Base-by-base conservation (phyloP, 2,797 vertebrate genomes). In the Protosalanx chinensis region DNA sequence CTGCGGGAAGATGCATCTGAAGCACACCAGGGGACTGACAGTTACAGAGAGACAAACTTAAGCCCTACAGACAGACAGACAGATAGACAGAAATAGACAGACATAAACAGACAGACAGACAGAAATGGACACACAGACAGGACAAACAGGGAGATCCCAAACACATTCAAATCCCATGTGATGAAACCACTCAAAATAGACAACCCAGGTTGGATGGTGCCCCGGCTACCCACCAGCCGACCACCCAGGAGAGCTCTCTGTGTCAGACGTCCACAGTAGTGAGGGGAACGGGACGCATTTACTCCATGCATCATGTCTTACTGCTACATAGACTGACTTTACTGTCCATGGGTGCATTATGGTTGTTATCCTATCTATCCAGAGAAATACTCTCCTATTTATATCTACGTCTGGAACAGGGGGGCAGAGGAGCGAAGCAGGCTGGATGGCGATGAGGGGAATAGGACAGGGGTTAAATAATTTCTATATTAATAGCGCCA, bases 401-500 rank as follows among this genome's bases (percentile, higher is more conserved):
- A 79, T 85, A 87, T 82, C 78, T 23, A 69, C 58, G 69, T 84
- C 79, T 86, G 75, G 74, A 74, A 80, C 76, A 67, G 69, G 71
- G 79, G 80, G 78, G 82, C 76, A 56, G 57, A 79, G 72, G 37
- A 3, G 74, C 27, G 64, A 59, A 57, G 12, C 12, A 18, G 61
- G 32, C 2, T 12, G 23, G 6, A 29, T 29, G 75, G 57, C 4
- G 20, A 2, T 6, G 61, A 30, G 64, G 23, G 56, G 61, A 6
- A 37, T 27, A 29, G 75, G 51, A 56, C 4, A 1, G 77, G 76
- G 72, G 72, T 68, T 80, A 80, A 91, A 85, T 91, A 78, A 91
- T 88, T 88, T 86, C 85, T 79, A 85, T 88, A 92, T 89, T 89
- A 91, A 92, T 93, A 93, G 88, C 81, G 74, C 68, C 76, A n/a